phyloP scores from a whole-genome alignment of 1,140 invertebrate genomes.

The Brachionus manjavacas region DNA sequence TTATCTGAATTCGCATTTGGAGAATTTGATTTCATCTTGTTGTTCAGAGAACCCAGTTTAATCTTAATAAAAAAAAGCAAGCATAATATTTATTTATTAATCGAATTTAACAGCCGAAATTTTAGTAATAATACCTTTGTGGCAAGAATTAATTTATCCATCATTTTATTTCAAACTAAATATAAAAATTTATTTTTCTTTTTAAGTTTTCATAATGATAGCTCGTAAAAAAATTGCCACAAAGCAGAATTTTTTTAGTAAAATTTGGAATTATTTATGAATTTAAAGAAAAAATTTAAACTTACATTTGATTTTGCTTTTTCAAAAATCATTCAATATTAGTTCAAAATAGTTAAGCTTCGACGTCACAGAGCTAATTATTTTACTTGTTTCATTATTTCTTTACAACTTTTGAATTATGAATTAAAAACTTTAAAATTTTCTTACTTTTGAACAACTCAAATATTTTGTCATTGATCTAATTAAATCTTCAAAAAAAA shows the following conservation, averaged over 20 bases:
- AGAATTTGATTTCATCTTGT: background rate
- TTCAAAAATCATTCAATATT: background rate
- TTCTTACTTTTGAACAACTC: background rate
- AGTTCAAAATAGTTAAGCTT: background rate
- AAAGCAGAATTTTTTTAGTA: background rate
- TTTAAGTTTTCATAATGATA: background rate
- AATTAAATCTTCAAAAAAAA: no score
- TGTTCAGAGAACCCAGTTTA: background rate
- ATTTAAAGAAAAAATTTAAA: background rate
- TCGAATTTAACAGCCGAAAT: background rate
- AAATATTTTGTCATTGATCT: background rate
- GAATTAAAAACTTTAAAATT: background rate
- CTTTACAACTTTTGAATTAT: background rate
- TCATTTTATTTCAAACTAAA: background rate
- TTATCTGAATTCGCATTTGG: background rate
- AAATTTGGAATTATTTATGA: background rate
- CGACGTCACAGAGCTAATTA: background rate
- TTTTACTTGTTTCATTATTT: background rate
- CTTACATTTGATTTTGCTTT: background rate
- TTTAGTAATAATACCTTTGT: background rate
- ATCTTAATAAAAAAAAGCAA: background rate
- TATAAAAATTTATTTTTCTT: background rate
- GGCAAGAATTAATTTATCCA: slow-evolving; percentile 4
- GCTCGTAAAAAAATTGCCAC: background rate
- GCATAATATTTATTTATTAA: background rate